phyloP scores from a whole-genome alignment of 2,113 vertebrate species.

The Hemiprocne comata region DNA sequence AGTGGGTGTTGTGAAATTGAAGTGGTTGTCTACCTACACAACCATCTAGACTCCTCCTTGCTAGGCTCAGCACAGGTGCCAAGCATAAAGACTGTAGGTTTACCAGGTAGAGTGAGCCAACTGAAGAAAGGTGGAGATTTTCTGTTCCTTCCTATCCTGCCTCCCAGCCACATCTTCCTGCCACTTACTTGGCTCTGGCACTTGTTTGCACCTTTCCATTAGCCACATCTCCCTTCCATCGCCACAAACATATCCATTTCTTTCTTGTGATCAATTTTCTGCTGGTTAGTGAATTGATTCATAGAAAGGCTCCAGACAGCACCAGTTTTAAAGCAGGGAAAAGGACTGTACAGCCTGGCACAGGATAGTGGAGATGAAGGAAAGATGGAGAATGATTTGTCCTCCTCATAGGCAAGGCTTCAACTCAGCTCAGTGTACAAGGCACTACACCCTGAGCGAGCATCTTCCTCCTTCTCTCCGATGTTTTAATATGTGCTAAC shows the following conservation, averaged over 20 bases:
- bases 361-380: background rate
- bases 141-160: background rate
- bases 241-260: background rate
- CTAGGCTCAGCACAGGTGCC: background rate
- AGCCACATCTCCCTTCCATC: background rate
- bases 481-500: slow-evolving; percentile 22
- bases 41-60: background rate
- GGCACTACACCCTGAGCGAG: background rate
- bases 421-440: background rate
- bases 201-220: background rate
- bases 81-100: background rate
- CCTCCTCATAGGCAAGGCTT: background rate
- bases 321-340: background rate
- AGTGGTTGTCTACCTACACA: background rate
- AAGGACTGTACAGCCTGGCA: background rate
- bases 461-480: background rate
- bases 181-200: background rate
- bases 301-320: background rate
- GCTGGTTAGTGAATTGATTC: background rate
- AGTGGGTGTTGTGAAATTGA: background rate
- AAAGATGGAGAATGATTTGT: background rate
- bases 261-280: background rate
- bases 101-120: background rate
- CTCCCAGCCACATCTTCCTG: background rate
- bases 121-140: background rate